Conservation (phyloP, 2,797 vertebrate genomes). For the Pseudomugil tenellus region DNA sequence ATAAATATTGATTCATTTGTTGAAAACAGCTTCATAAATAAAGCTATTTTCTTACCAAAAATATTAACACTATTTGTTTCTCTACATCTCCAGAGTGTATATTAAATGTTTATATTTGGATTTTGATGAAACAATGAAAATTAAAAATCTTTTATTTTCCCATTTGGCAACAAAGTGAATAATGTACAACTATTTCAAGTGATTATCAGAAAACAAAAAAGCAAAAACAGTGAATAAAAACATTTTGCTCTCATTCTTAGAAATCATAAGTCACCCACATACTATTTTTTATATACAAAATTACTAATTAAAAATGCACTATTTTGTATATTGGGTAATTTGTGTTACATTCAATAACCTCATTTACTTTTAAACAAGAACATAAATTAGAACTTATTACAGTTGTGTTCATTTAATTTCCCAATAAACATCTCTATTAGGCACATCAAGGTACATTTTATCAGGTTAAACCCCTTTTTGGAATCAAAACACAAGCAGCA, state of each 20-base stretch:
- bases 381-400: constrained; percentile 14
- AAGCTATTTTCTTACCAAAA: no score
- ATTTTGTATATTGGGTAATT: background rate
- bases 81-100: no score
- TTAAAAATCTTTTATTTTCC: constrained; percentile 49
- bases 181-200: constrained; percentile 51
- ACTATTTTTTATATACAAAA: background rate
- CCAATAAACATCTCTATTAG: background rate
- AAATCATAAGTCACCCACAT: background rate
- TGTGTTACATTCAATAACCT: background rate
- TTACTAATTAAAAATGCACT: background rate
- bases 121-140: background rate
- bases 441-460: background rate
- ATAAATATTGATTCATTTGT: no score
- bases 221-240: constrained; percentile 3
- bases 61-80: no score
- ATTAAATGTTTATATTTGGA: no score
- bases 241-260: constrained; percentile 18
- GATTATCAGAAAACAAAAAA: constrained; percentile 41
- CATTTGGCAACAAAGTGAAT: constrained; percentile 43
- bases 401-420: constrained; percentile 32
- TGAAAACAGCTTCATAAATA: no score
- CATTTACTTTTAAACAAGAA: constrained; percentile 32
- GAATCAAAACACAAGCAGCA: background rate
- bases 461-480: constrained; percentile 7